phyloP scores from a whole-genome alignment of 2,113 vertebrate species.

The Calyptomena viridis region DNA sequence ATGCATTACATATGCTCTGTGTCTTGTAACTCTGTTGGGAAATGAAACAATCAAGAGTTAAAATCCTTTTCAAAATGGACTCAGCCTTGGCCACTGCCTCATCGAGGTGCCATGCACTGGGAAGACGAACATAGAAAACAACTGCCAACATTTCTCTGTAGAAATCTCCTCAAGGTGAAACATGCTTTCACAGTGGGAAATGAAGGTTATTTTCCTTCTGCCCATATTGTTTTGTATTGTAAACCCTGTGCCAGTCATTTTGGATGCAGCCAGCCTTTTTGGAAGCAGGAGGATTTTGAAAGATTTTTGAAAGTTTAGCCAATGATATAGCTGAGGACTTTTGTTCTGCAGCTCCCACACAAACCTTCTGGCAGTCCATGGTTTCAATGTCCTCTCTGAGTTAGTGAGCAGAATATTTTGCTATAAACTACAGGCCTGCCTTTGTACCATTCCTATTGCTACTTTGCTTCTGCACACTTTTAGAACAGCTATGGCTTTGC shows the following conservation, averaged over 20 bases:
- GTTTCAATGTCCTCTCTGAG: slow-evolving; percentile 7
- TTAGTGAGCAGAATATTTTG: neutral
- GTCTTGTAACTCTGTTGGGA: neutral
- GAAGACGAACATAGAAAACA: neutral
- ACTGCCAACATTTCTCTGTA: neutral
- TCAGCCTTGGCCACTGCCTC: neutral
- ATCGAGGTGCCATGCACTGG: neutral
- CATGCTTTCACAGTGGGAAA: neutral
- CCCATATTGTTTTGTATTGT: neutral
- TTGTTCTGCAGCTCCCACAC: neutral
- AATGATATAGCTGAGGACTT: neutral
- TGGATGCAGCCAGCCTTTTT: neutral
- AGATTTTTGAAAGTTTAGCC: neutral
- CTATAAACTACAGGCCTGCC: neutral
- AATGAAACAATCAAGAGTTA: neutral
- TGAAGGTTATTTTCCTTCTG: neutral
- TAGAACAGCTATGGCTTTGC: neutral
- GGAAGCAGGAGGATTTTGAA: slow-evolving; percentile 4
- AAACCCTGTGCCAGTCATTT: neutral
- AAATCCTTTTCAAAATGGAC: neutral
- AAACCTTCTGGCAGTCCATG: neutral
- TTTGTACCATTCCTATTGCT: neutral
- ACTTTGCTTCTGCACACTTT: neutral
- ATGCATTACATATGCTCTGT: neutral
- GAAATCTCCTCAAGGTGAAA: neutral